phyloP scores from a whole-genome alignment of 2,797 vertebrate species.

The Lindbergichthys nudifrons region DNA sequence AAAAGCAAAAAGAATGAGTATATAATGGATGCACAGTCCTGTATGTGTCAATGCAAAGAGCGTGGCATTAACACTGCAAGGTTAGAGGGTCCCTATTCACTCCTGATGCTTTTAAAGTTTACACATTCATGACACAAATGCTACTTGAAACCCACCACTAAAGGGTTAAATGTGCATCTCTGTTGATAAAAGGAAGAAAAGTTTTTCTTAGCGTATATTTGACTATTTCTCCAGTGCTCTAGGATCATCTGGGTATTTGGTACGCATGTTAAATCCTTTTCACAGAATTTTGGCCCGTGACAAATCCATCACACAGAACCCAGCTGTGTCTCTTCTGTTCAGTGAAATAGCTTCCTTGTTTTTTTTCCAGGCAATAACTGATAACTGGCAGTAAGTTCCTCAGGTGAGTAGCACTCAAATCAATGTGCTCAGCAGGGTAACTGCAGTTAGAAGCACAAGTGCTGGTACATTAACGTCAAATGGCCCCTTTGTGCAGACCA shows the following conservation, averaged over 20 bases:
- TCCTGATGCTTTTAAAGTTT: conserved; percentile 38
- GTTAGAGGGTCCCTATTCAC: conserved; percentile 3
- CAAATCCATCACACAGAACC: conserved; percentile 22
- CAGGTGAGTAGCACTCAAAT: conserved; percentile 49
- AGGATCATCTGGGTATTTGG: neutral
- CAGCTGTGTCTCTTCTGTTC: conserved; percentile 21
- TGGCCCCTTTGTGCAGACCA: neutral
- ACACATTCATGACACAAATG: conserved; percentile 30
- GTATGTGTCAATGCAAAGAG: conserved; percentile 42
- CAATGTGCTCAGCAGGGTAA: conserved; percentile 46
- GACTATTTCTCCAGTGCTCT: conserved; percentile 8
- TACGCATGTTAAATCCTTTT: conserved; percentile 9
- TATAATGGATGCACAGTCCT: conserved; percentile 26
- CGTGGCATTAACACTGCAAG: conserved; percentile 31
- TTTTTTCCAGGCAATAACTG: conserved; percentile 35
- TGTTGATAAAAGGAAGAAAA: neutral
- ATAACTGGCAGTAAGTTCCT: conserved; percentile 25
- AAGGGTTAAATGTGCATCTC: neutral
- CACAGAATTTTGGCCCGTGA: neutral
- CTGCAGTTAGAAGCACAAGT: conserved; percentile 6
- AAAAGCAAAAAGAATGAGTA: conserved; percentile 17
- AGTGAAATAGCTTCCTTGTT: conserved; percentile 34
- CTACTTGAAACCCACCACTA: conserved; percentile 22
- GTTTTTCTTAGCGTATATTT: conserved; percentile 10
- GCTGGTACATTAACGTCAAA: conserved; percentile 29